Base-by-base conservation (phyloP, 53 echinoderm and acorn worm species). In the Pentamera pediparva region DNA sequence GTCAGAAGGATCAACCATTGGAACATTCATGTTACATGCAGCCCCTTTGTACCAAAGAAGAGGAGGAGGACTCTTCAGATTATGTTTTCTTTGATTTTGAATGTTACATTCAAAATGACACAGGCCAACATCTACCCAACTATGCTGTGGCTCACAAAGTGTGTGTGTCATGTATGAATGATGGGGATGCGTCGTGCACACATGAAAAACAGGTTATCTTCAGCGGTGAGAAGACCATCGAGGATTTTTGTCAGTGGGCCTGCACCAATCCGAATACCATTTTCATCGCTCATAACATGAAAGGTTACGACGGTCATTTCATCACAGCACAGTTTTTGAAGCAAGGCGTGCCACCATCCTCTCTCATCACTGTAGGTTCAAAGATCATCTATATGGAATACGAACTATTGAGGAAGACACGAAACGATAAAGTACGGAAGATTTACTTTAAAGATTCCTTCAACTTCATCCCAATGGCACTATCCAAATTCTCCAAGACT, bases 241-340 rank as follows among this genome's bases (percentile, higher is more conserved):
- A n/a, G n/a, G n/a, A n/a, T n/a, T n/a, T n/a, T n/a, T 76, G 76
- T 61, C 28, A 61, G 12, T 76, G 61, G 61, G 18, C 60, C 1
- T 61, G 38, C 27, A 29, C 35, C 2, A 2, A 40, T 6, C 29
- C 26, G 2, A 27, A 56, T 36, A 17, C 75, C 5, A 15, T 56
- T 21, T 54, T 56, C 13, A 57, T 75, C 26, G 75, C 75, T 24
- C 76, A 76, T 17, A 76, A 76, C n/a, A 17, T 76, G 40, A 76
- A 76, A 48, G 61, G 61, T 19, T 76, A 39, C 50, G 76, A 76
- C 24, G 76, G 76, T 2, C 30, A 59, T 11, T 76, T 76, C 30
- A 65, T 48, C 29, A 45, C 25, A 5, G 32, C 47, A 6, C 33
- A 40, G 22, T 48, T 62, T 15, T 34, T 28, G 32, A 34, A 45